phyloP scores from a whole-genome alignment of 2,113 vertebrate genomes.

The Clupea harengus region DNA sequence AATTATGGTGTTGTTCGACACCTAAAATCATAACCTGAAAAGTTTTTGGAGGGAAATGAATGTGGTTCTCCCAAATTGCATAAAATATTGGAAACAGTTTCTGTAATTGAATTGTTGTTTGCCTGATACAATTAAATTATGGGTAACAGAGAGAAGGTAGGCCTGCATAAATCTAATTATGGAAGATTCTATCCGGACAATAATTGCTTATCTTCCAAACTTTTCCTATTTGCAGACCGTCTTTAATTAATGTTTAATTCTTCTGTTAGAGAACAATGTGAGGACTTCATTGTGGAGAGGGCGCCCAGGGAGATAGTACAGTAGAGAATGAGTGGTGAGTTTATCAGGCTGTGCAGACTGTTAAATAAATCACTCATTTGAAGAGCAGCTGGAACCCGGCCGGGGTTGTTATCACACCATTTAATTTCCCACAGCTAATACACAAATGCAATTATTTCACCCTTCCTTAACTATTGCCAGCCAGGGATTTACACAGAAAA shows the following conservation, averaged over 20 bases:
- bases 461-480: not conserved
- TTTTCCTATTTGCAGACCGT: conserved; percentile 49
- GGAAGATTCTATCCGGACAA: conserved; percentile 52
- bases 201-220: conserved; percentile 55
- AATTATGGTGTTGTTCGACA: not conserved
- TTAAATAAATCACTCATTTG: conserved; percentile 30
- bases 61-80: not conserved
- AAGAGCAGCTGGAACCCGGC: conserved; percentile 34
- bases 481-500: not conserved
- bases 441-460: conserved; percentile 40
- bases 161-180: conserved; percentile 46
- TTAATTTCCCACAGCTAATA: conserved; percentile 26
- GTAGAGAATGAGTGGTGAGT: conserved; percentile 65
- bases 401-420: conserved; percentile 30
- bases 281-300: conserved; percentile 41
- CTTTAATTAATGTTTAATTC: conserved; percentile 60
- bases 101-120: conserved; percentile 3
- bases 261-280: conserved; percentile 41
- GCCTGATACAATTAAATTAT: conserved; percentile 21
- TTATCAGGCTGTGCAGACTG: conserved; percentile 61
- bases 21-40: not conserved
- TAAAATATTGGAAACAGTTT: not conserved
- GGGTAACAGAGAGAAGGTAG: conserved; percentile 13
- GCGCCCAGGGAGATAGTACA: conserved; percentile 50
- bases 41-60: not conserved